Evolutionary conservation across 2,888 invertebrate species (phyloP).

Genomic region (Metellina segmentata): DNA sequence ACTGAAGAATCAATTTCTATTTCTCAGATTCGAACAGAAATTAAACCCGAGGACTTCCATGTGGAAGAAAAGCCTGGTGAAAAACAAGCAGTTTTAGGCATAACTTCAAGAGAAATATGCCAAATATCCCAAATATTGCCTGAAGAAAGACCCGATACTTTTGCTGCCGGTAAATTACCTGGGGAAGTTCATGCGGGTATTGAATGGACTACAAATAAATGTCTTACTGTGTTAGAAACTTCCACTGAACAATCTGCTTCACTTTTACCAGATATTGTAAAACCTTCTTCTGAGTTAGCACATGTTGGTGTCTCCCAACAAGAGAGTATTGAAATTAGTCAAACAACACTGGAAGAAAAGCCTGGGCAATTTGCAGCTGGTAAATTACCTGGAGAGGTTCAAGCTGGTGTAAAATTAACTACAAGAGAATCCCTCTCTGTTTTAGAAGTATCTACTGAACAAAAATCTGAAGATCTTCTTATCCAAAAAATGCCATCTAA

Average conservation of each 20-base stretch:
- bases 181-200: conserved; percentile 73
- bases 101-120: conserved; percentile 73
- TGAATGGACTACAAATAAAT: conserved; percentile 71
- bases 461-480: conserved; percentile 52
- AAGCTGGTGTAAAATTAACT: conserved; percentile 67
- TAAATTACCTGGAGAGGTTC: conserved; percentile 75
- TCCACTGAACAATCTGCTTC: conserved; percentile 56
- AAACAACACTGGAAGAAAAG: conserved; percentile 72
- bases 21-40: conserved; percentile 77
- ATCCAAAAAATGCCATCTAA: conserved; percentile 53
- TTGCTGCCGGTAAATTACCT: conserved; percentile 75
- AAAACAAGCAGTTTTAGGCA: conserved; percentile 63
- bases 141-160: conserved; percentile 72
- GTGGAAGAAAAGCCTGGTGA: conserved; percentile 60
- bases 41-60: conserved; percentile 55
- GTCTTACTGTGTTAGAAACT: conserved; percentile 70
- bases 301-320: conserved; percentile 54
- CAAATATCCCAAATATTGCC: conserved; percentile 72
- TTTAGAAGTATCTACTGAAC: conserved; percentile 70
- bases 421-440: conserved; percentile 72
- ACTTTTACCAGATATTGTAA: conserved; percentile 32
- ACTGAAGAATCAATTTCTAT: conserved; percentile 77
- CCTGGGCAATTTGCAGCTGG: conserved; percentile 72
- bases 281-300: conserved; percentile 57
- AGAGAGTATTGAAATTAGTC: conserved; percentile 66